Evolutionary conservation across 2,113 vertebrate genomes (phyloP).

Genomic region (Sus scrofa): T2T-Sscrofa CM000817.6:156167501-156168000

Average conservation of each 20-base stretch:
- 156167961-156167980: not conserved
- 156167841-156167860: not conserved
- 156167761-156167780: not conserved
- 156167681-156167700: not conserved
- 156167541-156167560: not conserved
- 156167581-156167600: not conserved
- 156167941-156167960: not conserved
- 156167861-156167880: not conserved
- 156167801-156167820: not conserved
- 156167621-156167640: too few relatives aligned
- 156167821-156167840: not conserved
- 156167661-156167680: not conserved
- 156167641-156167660: not conserved
- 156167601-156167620: not conserved
- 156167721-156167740: not conserved
- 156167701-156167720: not conserved
- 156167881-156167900: not conserved
- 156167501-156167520: not conserved
- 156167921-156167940: not conserved
- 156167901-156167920: not conserved
- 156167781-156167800: constrained; percentile 21
- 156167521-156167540: not conserved
- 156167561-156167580: not conserved
- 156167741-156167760: constrained; percentile 22
- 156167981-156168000: constrained; percentile 21